Percentiles rank a stretch among this genome's conserved stretches.
Conservation (phyloP, 2,888 invertebrate species). For the Rotaria macrura region DNA sequence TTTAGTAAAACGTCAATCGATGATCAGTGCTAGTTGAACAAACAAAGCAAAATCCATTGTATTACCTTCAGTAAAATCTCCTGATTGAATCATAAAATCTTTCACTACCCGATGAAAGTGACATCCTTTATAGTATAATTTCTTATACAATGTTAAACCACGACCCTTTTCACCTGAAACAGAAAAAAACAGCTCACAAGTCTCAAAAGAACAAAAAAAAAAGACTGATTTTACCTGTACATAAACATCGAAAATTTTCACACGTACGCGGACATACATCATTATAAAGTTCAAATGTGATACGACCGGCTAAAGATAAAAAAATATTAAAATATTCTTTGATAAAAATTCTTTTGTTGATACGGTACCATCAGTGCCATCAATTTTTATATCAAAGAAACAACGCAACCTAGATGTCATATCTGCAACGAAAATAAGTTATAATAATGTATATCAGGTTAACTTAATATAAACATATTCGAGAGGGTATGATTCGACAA, state of each 20-base stretch:
- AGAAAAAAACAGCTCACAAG: no score
- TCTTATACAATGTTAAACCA: conserved; percentile 62
- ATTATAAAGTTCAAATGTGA: conserved; percentile 77
- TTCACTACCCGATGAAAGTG: conserved; percentile 80
- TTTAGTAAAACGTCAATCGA: no score
- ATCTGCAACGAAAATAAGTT: background rate
- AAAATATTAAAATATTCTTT: background rate
- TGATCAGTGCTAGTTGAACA: no score
- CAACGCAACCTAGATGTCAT: background rate
- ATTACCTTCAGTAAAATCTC: conserved; percentile 63
- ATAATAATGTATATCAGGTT: background rate
- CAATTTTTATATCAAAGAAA: conserved; percentile 22
- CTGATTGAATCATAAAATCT: conserved; percentile 72
- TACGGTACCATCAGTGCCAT: background rate
- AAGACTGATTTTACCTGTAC: conserved; percentile 57
- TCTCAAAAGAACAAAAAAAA: background rate
- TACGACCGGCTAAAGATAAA: conserved; percentile 44
- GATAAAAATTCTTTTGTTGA: background rate
- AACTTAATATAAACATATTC: background rate
- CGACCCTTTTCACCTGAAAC: conserved; percentile 68
- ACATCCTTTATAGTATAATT: conserved; percentile 74
- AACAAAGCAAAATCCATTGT: background rate
- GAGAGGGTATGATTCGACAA: background rate
- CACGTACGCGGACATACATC: conserved; percentile 79
- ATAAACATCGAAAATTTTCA: conserved; percentile 82